A percentile compares a stretch with the other conserved stretches of the same genome.
phyloP scores from a whole-genome alignment of 2,113 vertebrate species.

The Terrapene triunguis region DNA sequence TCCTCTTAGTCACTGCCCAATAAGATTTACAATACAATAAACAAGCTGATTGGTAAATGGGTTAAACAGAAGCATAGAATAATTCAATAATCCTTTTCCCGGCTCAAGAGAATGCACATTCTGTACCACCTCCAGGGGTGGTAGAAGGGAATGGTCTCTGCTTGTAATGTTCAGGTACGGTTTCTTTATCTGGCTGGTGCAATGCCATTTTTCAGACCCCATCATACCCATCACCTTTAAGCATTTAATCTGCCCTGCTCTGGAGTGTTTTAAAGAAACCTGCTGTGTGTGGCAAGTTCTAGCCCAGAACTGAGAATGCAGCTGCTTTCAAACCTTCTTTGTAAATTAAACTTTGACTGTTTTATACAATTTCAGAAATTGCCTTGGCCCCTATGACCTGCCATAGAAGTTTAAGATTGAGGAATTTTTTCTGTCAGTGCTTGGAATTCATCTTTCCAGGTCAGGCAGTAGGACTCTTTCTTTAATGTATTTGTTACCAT shows the following conservation, averaged over 20 bases:
- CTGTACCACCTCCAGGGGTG: background rate
- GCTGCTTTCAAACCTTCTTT: background rate
- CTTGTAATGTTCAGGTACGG: accelerated
- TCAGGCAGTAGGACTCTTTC: background rate
- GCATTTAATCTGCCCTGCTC: accelerated
- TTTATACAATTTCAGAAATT: background rate
- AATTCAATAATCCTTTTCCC: background rate
- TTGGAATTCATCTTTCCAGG: background rate
- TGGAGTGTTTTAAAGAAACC: background rate
- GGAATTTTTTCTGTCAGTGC: background rate
- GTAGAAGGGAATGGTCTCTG: background rate
- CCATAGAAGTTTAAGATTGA: background rate
- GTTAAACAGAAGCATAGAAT: accelerated
- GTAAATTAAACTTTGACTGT: background rate
- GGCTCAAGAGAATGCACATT: accelerated
- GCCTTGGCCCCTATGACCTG: background rate
- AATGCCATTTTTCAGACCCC: background rate
- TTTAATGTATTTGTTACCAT: background rate
- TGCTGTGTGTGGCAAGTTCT: background rate
- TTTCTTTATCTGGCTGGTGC: accelerated
- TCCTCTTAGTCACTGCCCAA: background rate
- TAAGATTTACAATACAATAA: background rate
- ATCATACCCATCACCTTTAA: background rate
- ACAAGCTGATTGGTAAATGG: background rate
- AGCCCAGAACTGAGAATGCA: background rate